These are phyloP conservation scores for Meloidogyne floridensis DNA, from an alignment of 1,140 invertebrate genomes.

Conservation along the genomic window DNA sequence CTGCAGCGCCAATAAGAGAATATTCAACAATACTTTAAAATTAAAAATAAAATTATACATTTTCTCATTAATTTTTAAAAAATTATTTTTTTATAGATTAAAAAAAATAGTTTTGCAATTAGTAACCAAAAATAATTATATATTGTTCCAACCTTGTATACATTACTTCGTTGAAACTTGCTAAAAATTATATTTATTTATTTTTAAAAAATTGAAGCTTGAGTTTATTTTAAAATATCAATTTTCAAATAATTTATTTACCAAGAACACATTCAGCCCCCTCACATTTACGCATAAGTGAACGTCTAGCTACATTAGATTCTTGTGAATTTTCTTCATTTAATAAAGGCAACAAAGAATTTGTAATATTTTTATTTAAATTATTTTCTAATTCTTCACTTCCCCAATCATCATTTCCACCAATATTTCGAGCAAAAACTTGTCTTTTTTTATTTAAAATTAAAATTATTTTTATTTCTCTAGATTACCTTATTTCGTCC, in stretches of 20 bases:
- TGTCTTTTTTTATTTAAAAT: conserved; percentile 25
- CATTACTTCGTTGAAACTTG: conserved; percentile 82
- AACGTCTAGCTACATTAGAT: conserved; percentile 19
- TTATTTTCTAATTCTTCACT: neutral
- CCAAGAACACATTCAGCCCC: conserved; percentile 62
- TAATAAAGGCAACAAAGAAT: neutral
- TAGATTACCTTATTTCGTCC: conserved; percentile 49
- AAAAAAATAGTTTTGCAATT: too few species aligned
- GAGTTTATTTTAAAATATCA: neutral
- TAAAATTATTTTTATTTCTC: conserved; percentile 9
- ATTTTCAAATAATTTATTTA: conserved; percentile 10
- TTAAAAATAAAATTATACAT: conserved; percentile 67
- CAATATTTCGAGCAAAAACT: conserved; percentile 39
- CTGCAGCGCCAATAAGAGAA: conserved; percentile 90
- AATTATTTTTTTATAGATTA: too few species aligned
- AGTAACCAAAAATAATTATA: neutral
- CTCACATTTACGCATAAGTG: conserved; percentile 40
- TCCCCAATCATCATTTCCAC: neutral
- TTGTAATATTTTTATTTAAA: neutral
- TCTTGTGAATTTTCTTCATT: neutral
- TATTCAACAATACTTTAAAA: conserved; percentile 88
- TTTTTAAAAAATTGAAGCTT: neutral
- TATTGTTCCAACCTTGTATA: conserved; percentile 71
- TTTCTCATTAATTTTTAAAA: too few species aligned
- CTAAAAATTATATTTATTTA: conserved; percentile 30